Evolutionary conservation across 2,797 vertebrate genomes (phyloP).

Genomic region (Prionace glauca): DNA sequence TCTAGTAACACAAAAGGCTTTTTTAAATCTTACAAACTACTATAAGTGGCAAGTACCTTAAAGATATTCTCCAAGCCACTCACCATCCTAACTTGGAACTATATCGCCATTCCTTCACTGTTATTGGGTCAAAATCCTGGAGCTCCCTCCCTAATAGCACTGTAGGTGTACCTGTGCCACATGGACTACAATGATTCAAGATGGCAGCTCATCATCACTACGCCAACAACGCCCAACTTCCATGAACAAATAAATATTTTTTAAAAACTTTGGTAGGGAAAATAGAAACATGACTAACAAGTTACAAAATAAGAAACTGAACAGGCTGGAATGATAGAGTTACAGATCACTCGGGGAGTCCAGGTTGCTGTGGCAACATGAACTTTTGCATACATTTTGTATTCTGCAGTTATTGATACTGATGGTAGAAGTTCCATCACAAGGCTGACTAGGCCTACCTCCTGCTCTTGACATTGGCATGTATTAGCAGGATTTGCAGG

Average conservation of each 20-base stretch:
- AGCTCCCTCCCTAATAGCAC: too few relatives aligned
- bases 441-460: not conserved
- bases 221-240: too few relatives aligned
- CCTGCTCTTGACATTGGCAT: not conserved
- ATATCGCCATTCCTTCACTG: too few relatives aligned
- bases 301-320: not conserved
- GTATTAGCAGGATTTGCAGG: not conserved
- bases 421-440: not conserved
- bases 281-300: not conserved
- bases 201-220: too few relatives aligned
- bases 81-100: too few relatives aligned
- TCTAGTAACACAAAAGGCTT: not conserved
- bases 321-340: not conserved
- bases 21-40: not conserved
- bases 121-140: too few relatives aligned
- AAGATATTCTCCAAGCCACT: too few relatives aligned
- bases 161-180: too few relatives aligned
- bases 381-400: not conserved
- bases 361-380: not conserved
- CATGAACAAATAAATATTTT: too few relatives aligned
- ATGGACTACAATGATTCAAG: too few relatives aligned
- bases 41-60: not conserved
- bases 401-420: not conserved
- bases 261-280: not conserved
- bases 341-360: not conserved